Evolutionary conservation across 2,797 vertebrate genomes (phyloP), one percentile per base, ranked within the genome.

Genomic region (Ambastaia sidthimunki): DNA sequence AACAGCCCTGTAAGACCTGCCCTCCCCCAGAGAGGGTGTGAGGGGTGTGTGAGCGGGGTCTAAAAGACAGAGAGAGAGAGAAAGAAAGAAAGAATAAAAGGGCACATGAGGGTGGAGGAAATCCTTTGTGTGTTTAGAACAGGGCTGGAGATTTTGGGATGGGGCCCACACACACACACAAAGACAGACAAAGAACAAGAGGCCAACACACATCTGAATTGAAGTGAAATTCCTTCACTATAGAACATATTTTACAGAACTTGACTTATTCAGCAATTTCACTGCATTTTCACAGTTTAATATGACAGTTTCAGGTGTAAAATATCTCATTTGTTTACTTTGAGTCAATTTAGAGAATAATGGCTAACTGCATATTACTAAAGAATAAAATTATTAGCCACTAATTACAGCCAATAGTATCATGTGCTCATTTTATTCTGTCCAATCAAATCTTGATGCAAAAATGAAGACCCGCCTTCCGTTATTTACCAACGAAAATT

Each of bases 1-100:
- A 93, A 92, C 88, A 92, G 88, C 85, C 80, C 85, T 85, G 82
- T 86, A 65, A 62, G 71, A 71, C 77, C 65, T 76, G 71, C 69
- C 62, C 79, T 60, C 80, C 81, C 82, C 87, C 82, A 11, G 67
- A 48, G 71, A 84, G 66, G 71, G 82, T 85, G 79, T 65, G 83
- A 85, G 81, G 59, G 12, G 66, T 80, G 74, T 31, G 55, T 57
- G 55, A 59, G 55, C 21, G 4, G 57, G 57, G 59, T 60, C 59
- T 60, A 23, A 60, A 60, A 60, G 59, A 68, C 65, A 76, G 52
- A 70, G 25, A 52, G 48, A 62, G n/a, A 28, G 28, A 28, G 28
- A 28, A 50, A 76, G 78, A 68, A 75, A 54, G 59, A 60, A 19
- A 55, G 76, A 74, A 68, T 52, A 57, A 67, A 73, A 76, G 71